Evolutionary conservation across 1,140 invertebrate species (phyloP), one percentile per base, ranked within the genome.

Genomic region (Delia radicum): DNA sequence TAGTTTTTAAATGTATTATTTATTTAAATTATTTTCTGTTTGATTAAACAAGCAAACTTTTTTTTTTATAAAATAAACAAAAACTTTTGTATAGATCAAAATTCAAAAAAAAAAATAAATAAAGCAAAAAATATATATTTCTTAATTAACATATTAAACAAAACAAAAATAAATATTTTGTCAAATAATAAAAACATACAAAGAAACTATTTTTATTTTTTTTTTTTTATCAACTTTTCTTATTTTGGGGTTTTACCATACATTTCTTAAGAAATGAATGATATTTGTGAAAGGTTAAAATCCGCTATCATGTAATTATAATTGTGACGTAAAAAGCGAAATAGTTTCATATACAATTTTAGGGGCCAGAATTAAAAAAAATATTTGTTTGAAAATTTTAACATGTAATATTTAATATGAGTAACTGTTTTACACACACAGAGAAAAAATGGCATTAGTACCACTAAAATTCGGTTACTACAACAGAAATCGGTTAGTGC

Each of bases 61-160:
- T 31, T 26, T 21, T 27, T 13, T 24, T 18, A 37, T 2, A 73
- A 42, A 24, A 55, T 46, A 42, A 28, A 33, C 18, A 28, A 29
- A 27, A 61, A 6, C 8, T 21, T 21, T 21, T 61, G 18, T 21
- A 7, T n/a, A n/a, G n/a, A n/a, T 61, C 55, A 2, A 21, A n/a
- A 21, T 10, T 26, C 27, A 24, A 67, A 18, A 73, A 21, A 73
- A 42, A 73, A 46, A 26, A 46, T 12, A 73, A 24, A 73, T 26
- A 46, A 73, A 73, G 31, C 26, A 73, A 73, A 73, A 48, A 73
- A 73, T 37, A 21, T 71, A 27, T 72, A 33, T 72, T 26, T 72
- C 18, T 10, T 37, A 73, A 61, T 55, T 48, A 73, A 55, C 15
- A 33, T 69, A n/a, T 69, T 18, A 69, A 33, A 37, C n/a, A 65